phyloP scores from a whole-genome alignment of 2,113 vertebrate species.

The Mungos mungo region DNA sequence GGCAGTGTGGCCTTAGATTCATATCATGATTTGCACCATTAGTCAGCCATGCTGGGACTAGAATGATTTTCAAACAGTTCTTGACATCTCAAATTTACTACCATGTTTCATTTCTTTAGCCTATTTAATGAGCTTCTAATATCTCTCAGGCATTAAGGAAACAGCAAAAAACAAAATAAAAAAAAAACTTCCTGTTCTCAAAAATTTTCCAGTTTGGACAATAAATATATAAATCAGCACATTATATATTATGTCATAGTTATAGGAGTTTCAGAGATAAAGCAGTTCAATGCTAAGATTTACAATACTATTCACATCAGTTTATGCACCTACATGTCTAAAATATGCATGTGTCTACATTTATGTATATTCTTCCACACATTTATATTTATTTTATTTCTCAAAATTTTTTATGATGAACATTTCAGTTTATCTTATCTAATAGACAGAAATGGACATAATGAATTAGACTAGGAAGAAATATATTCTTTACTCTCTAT shows the following conservation, averaged over 20 bases:
- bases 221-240: neutral
- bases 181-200: neutral
- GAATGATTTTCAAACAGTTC: neutral
- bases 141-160: neutral
- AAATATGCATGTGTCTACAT: neutral
- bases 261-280: neutral
- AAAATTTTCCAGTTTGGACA: neutral
- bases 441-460: neutral
- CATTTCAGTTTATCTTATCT: constrained; percentile 16
- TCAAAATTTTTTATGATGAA: constrained; percentile 13
- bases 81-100: neutral
- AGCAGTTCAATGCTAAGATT: neutral
- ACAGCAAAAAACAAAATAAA: neutral
- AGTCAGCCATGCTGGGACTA: neutral
- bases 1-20: neutral
- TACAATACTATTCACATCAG: neutral
- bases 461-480: neutral
- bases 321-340: neutral
- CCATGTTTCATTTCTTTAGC: neutral
- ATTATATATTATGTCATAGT: neutral
- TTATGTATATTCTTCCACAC: neutral
- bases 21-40: neutral
- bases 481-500: neutral
- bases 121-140: neutral
- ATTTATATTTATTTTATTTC: neutral